Base-by-base conservation (phyloP, 1,140 invertebrate genomes). In the Eufriesea mexicana region DNA sequence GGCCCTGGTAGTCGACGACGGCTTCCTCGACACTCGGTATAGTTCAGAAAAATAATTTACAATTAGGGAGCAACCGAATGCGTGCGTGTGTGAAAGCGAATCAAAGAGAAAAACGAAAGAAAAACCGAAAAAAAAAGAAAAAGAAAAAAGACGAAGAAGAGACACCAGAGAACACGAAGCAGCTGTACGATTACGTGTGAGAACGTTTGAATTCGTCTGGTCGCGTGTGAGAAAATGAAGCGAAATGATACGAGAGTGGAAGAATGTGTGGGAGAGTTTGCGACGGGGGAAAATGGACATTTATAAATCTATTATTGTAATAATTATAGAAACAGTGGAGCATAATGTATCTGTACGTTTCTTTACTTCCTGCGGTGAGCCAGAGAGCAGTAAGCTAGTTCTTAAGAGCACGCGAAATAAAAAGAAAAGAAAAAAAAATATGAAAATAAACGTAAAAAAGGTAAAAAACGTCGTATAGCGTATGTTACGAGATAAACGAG, bases 271-370 rank as follows among this genome's bases (percentile, higher is more conserved):
- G 42, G 51, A n/a, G 45, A n/a, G 74, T 66, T 55, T 57, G 47
- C 14, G 70, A 70, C 23, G 9, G 42, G 70, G 25, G 47, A 55
- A 47, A 45, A 25, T 57, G 82, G 45, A 57, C 45, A 87, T 87
- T 87, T 87, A 87, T 87, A 87, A 87, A 87, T 72, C 85, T 84
- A 86, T 83, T 84, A 86, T 77, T 86, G 83, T 87, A 87, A 87
- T 71, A 72, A 87, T 86, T 74, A 83, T 76, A 86, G 62, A 51
- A 73, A 68, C 75, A 68, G 81, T 42, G 76, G 62, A 66, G 51
- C 28, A 72, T 64, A 51, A 79, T 84, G 61, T 86, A 87, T 86
- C 64, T 70, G 81, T 87, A 79, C 75, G 80, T 86, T 87, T 79
- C 70, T 87, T 83, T 86, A 82, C 73, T 82, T 82, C 72, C 79